Evolutionary conservation across 1,140 invertebrate genomes (phyloP), one percentile per base, ranked within the genome.

Genomic region (Patella vulgata): DNA sequence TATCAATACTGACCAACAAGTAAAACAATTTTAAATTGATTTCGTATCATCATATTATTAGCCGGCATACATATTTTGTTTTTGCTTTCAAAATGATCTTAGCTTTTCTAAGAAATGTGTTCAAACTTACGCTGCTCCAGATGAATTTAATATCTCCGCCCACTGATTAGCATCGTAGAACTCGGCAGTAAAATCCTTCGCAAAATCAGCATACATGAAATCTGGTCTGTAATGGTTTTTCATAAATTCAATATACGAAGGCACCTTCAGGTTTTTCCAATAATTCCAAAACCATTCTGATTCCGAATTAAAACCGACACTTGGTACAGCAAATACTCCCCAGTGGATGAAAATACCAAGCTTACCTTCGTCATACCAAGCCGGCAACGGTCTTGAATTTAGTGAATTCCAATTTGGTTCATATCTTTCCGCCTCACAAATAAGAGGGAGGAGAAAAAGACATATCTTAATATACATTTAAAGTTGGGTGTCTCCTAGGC

Each of bases 331-430:
- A 84, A 51, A 58, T 82, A 84, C 23, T n/a, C n/a, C n/a, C n/a
- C n/a, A n/a, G n/a, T n/a, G n/a, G n/a, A n/a, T n/a, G n/a, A n/a
- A n/a, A n/a, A 84, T 82, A 3, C 82, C 80, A 36, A 83, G 52
- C 46, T 84, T 85, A n/a, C 71, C 73, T 14, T 83, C 67, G 42
- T 84, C 83, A 59, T 71, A 84, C 83, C 83, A 84, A 9, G 11
- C 11, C 11, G 84, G 84, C 17, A 84, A 61, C 2, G 84, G 83
- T 19, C 84, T 66, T 0, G 67, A 62, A 52, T 85, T 84, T 12
- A 85, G 63, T 28, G 84, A 85, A 0, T 71, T 47, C 84, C 84
- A 85, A 21, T 59, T 73, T 11, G 77, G 73, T 53, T 61, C 53
- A 55, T 77, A 77, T 30, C 59, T 12, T 19, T 21, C 36, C 5